phyloP scores from a whole-genome alignment of 1,140 invertebrate genomes.

The Brachystomella parvula region DNA sequence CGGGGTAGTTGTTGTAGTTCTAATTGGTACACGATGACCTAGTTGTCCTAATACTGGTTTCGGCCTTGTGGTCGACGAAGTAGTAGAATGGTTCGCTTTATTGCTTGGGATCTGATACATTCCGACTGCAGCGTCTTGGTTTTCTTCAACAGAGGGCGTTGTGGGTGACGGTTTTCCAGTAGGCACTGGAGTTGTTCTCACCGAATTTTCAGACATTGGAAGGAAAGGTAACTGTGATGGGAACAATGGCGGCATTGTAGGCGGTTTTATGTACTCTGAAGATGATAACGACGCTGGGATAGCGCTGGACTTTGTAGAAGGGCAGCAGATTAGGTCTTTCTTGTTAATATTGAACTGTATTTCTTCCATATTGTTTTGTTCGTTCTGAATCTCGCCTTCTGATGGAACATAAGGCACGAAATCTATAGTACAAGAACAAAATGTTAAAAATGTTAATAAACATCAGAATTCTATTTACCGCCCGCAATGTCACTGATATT shows the following conservation, averaged over 20 bases:
- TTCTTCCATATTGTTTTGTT: too few relatives aligned
- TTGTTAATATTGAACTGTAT: not conserved
- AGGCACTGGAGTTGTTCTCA: too few relatives aligned
- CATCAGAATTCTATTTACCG: too few relatives aligned
- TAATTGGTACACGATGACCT: not conserved
- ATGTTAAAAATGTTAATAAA: too few relatives aligned
- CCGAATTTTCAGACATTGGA: too few relatives aligned
- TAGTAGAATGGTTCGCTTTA: not conserved
- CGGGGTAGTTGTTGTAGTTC: not conserved
- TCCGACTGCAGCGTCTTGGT: not conserved
- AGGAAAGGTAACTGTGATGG: too few relatives aligned
- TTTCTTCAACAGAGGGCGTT: too few relatives aligned
- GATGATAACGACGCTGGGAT: not conserved
- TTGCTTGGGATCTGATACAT: not conserved
- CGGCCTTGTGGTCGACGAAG: not conserved
- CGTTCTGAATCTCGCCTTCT: not conserved
- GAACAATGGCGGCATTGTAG: too few relatives aligned
- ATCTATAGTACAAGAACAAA: not conserved
- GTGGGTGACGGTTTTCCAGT: not conserved
- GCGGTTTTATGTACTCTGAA: not conserved
- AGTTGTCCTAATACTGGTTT: not conserved
- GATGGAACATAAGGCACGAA: not conserved
- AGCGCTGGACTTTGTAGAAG: not conserved
- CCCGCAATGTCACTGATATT: too few relatives aligned
- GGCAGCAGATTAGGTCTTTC: constrained; percentile 1